phyloP scores from a whole-genome alignment of 2,888 invertebrate genomes.

The Microctonus brassicae region DNA sequence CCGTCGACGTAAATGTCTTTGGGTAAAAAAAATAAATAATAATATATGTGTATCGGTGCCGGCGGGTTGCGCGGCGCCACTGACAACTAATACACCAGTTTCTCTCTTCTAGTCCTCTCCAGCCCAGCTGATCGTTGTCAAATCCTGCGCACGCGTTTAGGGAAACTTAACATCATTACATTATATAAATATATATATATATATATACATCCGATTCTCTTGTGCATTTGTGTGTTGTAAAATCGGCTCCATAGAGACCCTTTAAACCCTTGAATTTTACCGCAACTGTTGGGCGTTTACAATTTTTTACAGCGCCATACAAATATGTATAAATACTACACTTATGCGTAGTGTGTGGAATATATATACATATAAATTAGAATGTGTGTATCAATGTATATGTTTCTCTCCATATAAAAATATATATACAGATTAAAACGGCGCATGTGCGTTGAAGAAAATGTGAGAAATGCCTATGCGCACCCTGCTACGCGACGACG shows the following conservation, averaged over 20 bases:
- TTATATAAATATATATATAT: not conserved
- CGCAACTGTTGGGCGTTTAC: too few species aligned
- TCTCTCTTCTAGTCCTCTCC: constrained; percentile 37
- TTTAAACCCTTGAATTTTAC: not conserved
- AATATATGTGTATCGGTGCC: constrained; percentile 37
- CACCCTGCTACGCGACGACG: not conserved
- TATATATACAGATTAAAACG: not conserved
- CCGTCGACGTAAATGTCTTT: not conserved
- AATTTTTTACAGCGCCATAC: too few species aligned
- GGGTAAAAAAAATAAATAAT: not conserved
- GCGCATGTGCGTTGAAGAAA: not conserved
- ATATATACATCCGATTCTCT: too few species aligned
- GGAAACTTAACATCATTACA: constrained; percentile 14
- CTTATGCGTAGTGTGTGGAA: too few species aligned
- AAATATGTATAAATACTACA: too few species aligned
- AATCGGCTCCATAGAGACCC: not conserved
- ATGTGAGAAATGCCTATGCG: not conserved
- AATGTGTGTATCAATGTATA: too few species aligned
- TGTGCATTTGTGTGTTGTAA: not conserved
- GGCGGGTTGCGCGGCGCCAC: constrained; percentile 52
- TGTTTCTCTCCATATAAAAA: not conserved
- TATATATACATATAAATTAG: too few species aligned
- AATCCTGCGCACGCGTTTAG: constrained; percentile 64
- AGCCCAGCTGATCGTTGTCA: constrained; percentile 67
- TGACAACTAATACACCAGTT: constrained; percentile 45